Conservation (phyloP, 2,113 vertebrate species). For the Panurus biarmicus region DNA sequence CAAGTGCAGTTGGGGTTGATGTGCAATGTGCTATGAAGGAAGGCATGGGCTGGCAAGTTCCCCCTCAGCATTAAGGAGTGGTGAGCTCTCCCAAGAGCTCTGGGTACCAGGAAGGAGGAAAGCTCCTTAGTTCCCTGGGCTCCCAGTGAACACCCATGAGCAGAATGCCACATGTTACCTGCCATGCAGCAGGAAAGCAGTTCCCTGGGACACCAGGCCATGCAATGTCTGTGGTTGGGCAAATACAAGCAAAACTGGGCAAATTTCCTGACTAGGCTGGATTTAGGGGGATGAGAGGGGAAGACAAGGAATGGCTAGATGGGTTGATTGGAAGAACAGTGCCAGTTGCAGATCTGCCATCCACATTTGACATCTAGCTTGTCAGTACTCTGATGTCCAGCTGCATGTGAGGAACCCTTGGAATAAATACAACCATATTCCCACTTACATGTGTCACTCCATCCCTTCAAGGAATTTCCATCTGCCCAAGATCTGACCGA, state of each 20-base stretch:
- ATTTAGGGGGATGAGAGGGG: not conserved
- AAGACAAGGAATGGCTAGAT: not conserved
- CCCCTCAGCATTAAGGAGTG: not conserved
- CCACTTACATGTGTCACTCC: not conserved
- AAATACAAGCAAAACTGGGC: not conserved
- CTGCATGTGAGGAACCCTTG: not conserved
- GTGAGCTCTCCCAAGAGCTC: not conserved
- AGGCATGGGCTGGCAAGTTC: not conserved
- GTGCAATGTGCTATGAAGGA: not conserved
- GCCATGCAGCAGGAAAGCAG: not conserved
- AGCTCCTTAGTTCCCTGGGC: not conserved
- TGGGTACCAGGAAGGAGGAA: not conserved
- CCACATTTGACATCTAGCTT: not conserved
- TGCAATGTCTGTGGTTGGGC: not conserved
- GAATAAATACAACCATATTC: not conserved
- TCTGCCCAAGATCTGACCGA: not conserved
- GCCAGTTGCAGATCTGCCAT: not conserved
- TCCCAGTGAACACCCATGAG: not conserved
- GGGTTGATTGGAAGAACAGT: not conserved
- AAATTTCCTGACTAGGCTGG: not conserved
- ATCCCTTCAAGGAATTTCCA: not conserved
- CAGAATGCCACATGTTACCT: rapidly evolving
- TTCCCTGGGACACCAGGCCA: not conserved
- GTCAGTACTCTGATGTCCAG: not conserved
- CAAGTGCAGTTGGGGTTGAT: not conserved